phyloP scores from a whole-genome alignment of 2,113 vertebrate species.

The Anser brachyrhynchus region DNA sequence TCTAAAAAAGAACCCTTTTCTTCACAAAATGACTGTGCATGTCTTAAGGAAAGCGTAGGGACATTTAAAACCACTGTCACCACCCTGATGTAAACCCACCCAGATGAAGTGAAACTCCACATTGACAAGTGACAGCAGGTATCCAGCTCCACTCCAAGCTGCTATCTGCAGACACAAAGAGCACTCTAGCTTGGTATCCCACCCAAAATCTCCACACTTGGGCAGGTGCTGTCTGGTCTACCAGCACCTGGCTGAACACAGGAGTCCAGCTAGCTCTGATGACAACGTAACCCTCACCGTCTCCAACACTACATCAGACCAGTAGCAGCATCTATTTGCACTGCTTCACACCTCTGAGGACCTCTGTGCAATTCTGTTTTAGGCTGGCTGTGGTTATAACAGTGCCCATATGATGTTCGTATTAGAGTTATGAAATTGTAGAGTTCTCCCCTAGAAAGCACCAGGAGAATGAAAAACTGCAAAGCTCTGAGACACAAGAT shows the following conservation, averaged over 20 bases:
- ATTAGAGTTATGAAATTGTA: not conserved
- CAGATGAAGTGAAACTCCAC: not conserved
- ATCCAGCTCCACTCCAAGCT: not conserved
- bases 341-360: not conserved
- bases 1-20: not conserved
- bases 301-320: not conserved
- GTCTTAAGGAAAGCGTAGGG: not conserved
- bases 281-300: not conserved
- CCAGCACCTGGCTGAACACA: not conserved
- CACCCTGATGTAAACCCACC: not conserved
- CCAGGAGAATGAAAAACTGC: not conserved
- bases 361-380: not conserved
- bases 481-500: not conserved
- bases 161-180: not conserved
- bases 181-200: not conserved
- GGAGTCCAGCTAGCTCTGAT: not conserved
- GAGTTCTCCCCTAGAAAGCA: not conserved
- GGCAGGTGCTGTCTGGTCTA: not conserved
- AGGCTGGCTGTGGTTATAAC: not conserved
- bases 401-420: not conserved
- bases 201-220: not conserved
- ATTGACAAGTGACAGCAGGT: not conserved
- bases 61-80: not conserved
- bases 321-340: not conserved
- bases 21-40: not conserved